These are phyloP conservation scores for Pseudomugil gertrudae DNA, from an alignment of 2,797 vertebrate genomes.

Conservation along the genomic window DNA sequence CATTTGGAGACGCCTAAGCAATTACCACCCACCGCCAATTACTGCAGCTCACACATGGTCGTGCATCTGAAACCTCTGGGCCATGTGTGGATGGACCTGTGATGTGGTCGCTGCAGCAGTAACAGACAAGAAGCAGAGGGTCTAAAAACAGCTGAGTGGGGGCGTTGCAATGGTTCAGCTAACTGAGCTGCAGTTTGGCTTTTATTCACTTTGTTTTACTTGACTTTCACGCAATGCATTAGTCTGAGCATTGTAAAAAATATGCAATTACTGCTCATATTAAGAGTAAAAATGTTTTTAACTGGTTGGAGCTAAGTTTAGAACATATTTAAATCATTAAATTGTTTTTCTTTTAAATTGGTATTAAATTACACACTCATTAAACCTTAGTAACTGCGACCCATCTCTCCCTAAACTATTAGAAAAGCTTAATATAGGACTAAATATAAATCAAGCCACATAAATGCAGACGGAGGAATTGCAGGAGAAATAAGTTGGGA, in stretches of 20 bases:
- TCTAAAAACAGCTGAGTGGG: slow-evolving; percentile 37
- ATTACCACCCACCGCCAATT: slow-evolving; percentile 64
- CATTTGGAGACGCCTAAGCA: slow-evolving; percentile 53
- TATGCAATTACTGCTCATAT: background rate
- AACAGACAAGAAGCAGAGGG: slow-evolving; percentile 58
- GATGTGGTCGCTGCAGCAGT: slow-evolving; percentile 67
- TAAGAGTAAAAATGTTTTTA: background rate
- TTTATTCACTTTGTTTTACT: background rate
- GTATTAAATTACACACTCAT: background rate
- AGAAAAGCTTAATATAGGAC: too few relatives aligned
- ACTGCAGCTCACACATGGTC: slow-evolving; percentile 65
- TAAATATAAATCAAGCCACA: too few relatives aligned
- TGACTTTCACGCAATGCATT: background rate
- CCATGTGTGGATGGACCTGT: slow-evolving; percentile 69
- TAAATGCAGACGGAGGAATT: too few relatives aligned
- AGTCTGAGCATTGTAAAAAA: background rate
- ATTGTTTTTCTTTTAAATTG: background rate
- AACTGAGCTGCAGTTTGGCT: slow-evolving; percentile 2
- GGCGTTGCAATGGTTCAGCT: slow-evolving; percentile 27
- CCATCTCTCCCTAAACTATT: too few relatives aligned
- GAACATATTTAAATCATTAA: background rate
- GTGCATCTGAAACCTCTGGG: slow-evolving; percentile 37
- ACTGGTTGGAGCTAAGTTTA: background rate
- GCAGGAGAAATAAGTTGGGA: background rate
- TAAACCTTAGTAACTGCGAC: background rate